Conservation (phyloP, 2,113 vertebrate species). For the Vicugna pacos region DNA sequence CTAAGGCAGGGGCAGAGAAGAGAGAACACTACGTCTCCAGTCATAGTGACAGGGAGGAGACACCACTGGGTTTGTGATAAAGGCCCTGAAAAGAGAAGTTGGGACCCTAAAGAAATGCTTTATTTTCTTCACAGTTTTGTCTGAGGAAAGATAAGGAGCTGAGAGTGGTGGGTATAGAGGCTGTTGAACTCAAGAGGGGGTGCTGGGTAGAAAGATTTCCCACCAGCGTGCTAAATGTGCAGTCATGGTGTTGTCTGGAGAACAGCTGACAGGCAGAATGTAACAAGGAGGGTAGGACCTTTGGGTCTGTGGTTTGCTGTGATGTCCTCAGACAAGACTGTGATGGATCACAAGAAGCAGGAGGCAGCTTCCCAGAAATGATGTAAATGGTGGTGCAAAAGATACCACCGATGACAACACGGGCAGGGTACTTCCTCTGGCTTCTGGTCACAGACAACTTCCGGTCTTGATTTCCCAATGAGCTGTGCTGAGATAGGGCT, state of each 20-base stretch:
- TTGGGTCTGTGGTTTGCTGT: constrained; percentile 72
- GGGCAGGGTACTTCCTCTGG: constrained; percentile 69
- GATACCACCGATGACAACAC: constrained; percentile 29
- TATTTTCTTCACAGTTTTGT: constrained; percentile 42
- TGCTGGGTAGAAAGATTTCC: background rate
- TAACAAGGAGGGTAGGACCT: background rate
- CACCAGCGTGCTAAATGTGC: background rate
- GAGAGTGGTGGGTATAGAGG: background rate
- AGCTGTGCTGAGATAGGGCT: constrained; percentile 50
- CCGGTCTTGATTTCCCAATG: constrained; percentile 66
- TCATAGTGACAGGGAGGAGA: background rate
- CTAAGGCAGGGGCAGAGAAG: background rate
- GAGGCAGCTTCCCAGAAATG: constrained; percentile 72
- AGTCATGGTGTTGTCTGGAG: background rate
- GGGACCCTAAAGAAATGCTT: background rate
- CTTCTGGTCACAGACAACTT: constrained; percentile 18
- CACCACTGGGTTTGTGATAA: background rate
- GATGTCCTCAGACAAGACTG: constrained; percentile 50
- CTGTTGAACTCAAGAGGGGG: background rate
- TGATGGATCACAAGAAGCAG: constrained; percentile 60
- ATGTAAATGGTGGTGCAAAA: constrained; percentile 72
- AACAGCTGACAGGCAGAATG: background rate
- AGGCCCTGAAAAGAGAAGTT: constrained; percentile 45
- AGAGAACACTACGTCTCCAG: background rate
- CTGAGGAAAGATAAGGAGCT: background rate